Evolutionary conservation across 1,140 invertebrate species (phyloP).

Genomic region (Bombus superbus): DNA sequence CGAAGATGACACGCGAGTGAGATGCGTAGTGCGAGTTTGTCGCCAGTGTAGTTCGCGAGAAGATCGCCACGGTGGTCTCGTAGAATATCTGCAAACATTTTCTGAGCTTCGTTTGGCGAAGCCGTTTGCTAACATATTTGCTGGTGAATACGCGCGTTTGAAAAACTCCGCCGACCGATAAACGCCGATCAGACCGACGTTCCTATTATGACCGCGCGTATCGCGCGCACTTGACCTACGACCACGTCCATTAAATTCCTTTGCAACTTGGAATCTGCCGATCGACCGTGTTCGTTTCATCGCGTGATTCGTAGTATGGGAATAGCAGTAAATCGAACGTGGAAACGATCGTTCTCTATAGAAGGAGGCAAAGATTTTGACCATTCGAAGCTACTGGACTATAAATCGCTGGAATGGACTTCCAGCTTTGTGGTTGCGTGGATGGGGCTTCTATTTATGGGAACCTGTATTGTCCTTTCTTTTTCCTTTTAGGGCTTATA

Average conservation of each 20-base stretch:
- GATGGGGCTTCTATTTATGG: neutral
- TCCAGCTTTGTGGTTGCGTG: neutral
- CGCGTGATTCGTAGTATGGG: too few species aligned
- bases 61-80: too few species aligned
- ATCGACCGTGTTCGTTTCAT: neutral
- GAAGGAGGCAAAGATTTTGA: neutral
- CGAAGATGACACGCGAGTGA: too few species aligned
- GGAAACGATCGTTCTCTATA: neutral
- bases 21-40: too few species aligned
- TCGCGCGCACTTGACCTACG: slow-evolving; percentile 1
- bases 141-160: neutral
- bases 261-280: neutral
- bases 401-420: slow-evolving; percentile 7
- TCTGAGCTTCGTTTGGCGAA: too few species aligned
- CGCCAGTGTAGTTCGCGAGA: too few species aligned
- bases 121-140: too few species aligned
- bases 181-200: neutral
- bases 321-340: neutral
- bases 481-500: neutral
- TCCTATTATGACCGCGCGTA: neutral
- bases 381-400: neutral
- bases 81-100: too few species aligned
- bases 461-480: neutral
- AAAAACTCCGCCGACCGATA: neutral
- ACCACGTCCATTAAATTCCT: neutral